A percentile compares a stretch with the other conserved stretches of the same genome.
Conservation (phyloP, 2,113 vertebrate genomes). For the Formicarius rufipectus region DNA sequence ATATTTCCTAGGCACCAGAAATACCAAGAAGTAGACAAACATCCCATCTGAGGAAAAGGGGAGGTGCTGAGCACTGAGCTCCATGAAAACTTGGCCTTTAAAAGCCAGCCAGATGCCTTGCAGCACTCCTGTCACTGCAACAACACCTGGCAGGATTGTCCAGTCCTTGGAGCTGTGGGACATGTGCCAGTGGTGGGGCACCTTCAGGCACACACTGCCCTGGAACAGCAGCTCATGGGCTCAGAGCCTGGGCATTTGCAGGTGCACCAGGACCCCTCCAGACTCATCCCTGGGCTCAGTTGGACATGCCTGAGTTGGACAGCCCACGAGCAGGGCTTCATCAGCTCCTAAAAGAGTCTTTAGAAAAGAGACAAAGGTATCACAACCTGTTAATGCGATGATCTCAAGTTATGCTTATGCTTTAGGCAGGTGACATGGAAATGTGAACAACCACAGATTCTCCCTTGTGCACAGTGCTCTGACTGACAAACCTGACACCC, state of each 20-base stretch:
- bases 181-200: neutral
- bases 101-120: neutral
- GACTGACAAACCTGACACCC: slow-evolving; percentile 20
- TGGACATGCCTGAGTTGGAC: neutral
- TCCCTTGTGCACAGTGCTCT: neutral
- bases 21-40: neutral
- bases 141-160: neutral
- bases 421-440: neutral
- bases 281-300: neutral
- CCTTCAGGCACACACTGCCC: neutral
- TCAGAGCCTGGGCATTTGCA: neutral
- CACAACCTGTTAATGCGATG: neutral
- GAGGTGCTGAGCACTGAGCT: neutral
- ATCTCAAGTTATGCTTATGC: neutral
- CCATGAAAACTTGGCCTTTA: neutral
- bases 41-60: neutral
- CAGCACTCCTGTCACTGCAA: neutral
- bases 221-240: accelerated
- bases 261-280: neutral
- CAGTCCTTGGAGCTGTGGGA: neutral
- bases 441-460: neutral
- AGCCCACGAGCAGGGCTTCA: neutral
- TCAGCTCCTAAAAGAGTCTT: neutral
- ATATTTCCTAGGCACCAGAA: neutral
- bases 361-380: neutral